Evolutionary conservation across 1,140 invertebrate species (phyloP).

Genomic region (Mactra quadrangularis): DNA sequence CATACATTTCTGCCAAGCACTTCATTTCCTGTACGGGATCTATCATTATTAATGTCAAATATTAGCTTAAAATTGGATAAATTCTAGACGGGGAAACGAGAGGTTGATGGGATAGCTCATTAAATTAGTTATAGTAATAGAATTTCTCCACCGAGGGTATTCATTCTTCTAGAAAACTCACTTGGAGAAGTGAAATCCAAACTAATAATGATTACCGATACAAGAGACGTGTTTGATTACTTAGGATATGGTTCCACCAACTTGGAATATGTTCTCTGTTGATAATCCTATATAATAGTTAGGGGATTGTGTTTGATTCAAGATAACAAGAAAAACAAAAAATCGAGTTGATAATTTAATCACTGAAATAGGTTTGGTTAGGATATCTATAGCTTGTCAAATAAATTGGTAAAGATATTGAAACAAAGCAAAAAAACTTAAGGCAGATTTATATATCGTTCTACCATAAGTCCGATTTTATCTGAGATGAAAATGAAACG

Average conservation of each 20-base stretch:
- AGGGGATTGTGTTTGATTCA: not conserved
- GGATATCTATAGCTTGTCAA: too few species aligned
- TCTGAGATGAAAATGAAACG: too few species aligned
- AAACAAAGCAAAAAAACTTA: too few species aligned
- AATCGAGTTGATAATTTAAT: too few species aligned
- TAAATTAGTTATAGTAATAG: slow-evolving; percentile 54
- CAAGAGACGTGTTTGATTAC: slow-evolving; percentile 8
- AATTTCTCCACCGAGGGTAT: slow-evolving; percentile 25
- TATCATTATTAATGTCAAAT: slow-evolving; percentile 58
- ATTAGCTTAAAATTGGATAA: slow-evolving; percentile 59
- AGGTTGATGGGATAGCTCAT: slow-evolving; percentile 42
- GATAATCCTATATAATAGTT: too few species aligned
- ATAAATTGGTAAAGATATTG: too few species aligned
- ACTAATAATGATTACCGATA: slow-evolving; percentile 40
- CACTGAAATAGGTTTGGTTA: too few species aligned
- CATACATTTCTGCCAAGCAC: slow-evolving; percentile 54
- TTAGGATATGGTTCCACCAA: not conserved
- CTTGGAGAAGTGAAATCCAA: slow-evolving; percentile 1
- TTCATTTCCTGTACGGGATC: slow-evolving; percentile 50
- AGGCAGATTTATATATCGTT: too few species aligned
- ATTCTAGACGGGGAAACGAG: slow-evolving; percentile 53
- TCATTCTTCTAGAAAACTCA: slow-evolving; percentile 23
- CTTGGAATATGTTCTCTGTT: slow-evolving; percentile 18
- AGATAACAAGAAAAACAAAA: too few species aligned
- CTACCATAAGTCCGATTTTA: too few species aligned